These are phyloP conservation scores for Neosalanx taihuensis DNA, from an alignment of 2,797 vertebrate species.

Conservation along the genomic window DNA sequence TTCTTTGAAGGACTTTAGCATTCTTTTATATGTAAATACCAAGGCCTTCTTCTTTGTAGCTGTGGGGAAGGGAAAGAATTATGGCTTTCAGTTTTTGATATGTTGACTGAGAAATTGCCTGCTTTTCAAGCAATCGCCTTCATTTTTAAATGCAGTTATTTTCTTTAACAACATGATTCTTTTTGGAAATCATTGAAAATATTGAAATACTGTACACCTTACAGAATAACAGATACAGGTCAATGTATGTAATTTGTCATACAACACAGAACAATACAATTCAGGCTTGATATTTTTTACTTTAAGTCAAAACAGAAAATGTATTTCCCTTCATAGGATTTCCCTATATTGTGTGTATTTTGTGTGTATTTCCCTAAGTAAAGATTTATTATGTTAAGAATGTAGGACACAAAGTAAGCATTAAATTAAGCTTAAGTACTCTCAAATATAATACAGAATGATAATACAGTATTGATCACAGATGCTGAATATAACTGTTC, in stretches of 20 bases:
- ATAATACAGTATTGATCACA: not conserved
- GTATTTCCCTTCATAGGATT: no score
- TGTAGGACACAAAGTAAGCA: no score
- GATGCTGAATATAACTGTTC: not conserved
- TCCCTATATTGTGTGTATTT: no score
- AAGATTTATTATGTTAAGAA: no score
- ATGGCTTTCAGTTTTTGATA: not conserved
- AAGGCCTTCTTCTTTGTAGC: conserved; percentile 43
- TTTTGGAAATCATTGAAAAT: not conserved
- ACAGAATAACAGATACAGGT: not conserved
- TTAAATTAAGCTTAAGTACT: no score
- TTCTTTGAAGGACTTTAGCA: conserved; percentile 50
- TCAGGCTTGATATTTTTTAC: no score
- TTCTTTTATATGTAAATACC: conserved; percentile 66
- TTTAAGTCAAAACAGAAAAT: not conserved
- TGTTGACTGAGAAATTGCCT: not conserved
- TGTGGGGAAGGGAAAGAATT: not conserved
- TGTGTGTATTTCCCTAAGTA: no score
- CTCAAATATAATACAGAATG: no score
- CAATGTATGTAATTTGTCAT: not conserved
- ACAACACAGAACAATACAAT: not conserved
- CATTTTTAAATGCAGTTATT: not conserved
- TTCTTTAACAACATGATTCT: not conserved
- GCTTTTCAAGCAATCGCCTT: not conserved
- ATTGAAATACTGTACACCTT: not conserved